Percentiles rank a stretch among this genome's conserved stretches.
Conservation (phyloP, 2,797 vertebrate species). For the Hydrolagus colliei region DNA sequence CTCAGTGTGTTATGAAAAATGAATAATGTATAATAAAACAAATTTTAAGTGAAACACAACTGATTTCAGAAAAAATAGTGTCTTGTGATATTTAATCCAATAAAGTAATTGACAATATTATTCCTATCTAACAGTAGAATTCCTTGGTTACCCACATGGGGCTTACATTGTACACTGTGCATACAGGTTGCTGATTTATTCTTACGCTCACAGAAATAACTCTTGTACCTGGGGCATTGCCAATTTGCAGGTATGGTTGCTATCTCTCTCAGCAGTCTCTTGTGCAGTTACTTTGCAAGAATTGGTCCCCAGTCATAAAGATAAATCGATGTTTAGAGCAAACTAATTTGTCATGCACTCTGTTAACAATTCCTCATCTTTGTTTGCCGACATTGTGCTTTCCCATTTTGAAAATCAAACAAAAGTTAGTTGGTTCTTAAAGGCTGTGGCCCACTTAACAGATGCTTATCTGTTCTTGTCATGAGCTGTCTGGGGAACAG, state of each 20-base stretch:
- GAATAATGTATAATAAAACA: neutral
- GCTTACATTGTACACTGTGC: constrained; percentile 36
- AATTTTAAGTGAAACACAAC: neutral
- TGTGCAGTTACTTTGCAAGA: constrained; percentile 35
- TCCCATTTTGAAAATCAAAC: constrained; percentile 29
- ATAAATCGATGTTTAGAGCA: constrained; percentile 42
- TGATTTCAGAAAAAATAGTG: neutral
- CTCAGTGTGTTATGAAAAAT: constrained; percentile 4
- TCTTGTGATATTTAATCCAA: neutral
- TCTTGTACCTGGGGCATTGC: constrained; percentile 36
- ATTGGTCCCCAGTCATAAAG: constrained; percentile 35
- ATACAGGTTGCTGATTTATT: constrained; percentile 46
- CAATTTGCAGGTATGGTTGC: constrained; percentile 36
- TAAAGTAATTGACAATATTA: constrained; percentile 21
- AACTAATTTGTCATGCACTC: constrained; percentile 44
- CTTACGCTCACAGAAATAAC: constrained; percentile 48
- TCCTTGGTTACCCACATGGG: constrained; percentile 39
- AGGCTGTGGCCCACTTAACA: neutral
- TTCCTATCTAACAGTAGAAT: neutral
- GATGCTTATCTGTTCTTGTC: constrained; percentile 5
- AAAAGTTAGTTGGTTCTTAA: neutral
- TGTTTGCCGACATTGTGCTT: constrained; percentile 38
- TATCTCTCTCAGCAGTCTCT: constrained; percentile 35
- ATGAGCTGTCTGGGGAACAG: neutral
- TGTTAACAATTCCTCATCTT: constrained; percentile 37